Evolutionary conservation across 2,888 invertebrate species (phyloP).

Genomic region (Hypomecis punctinalis): DNA sequence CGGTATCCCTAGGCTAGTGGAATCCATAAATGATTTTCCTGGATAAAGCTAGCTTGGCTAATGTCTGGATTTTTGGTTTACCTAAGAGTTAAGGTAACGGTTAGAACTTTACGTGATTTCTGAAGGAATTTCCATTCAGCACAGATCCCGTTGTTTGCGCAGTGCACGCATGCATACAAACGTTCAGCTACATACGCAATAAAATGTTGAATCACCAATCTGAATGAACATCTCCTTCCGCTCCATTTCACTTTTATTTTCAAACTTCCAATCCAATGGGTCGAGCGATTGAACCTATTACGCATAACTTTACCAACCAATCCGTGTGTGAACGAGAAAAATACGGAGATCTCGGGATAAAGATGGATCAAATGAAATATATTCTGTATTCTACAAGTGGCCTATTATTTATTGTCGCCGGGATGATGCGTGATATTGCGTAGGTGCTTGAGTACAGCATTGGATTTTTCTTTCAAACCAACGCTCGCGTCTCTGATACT

Average conservation of each 20-base stretch:
- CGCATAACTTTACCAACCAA: conserved; percentile 69
- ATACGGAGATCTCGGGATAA: conserved; percentile 49
- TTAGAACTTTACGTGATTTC: neutral
- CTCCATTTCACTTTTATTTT: conserved; percentile 77
- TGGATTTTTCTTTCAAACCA: too few relatives aligned
- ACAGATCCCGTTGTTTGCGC: conserved; percentile 29
- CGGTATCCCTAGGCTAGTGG: too few relatives aligned
- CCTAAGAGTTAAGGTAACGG: too few relatives aligned
- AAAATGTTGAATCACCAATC: conserved; percentile 69
- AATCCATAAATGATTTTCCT: too few relatives aligned
- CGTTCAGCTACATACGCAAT: conserved; percentile 48
- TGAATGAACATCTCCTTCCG: conserved; percentile 74
- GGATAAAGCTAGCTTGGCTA: too few relatives aligned
- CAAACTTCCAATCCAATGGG: conserved; percentile 73
- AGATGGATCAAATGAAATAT: conserved; percentile 30
- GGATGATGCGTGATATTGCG: neutral
- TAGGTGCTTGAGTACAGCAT: neutral
- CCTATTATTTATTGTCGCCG: neutral
- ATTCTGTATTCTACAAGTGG: conserved; percentile 10
- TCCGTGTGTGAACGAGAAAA: conserved; percentile 64
- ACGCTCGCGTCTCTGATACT: too few relatives aligned
- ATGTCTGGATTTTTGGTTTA: too few relatives aligned
- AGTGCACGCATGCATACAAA: conserved; percentile 25
- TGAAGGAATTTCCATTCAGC: conserved; percentile 34
- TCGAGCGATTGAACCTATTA: conserved; percentile 74